These are phyloP conservation scores for Stigmatopora nigra DNA, from an alignment of 2,113 vertebrate species.

Conservation along the genomic window DNA sequence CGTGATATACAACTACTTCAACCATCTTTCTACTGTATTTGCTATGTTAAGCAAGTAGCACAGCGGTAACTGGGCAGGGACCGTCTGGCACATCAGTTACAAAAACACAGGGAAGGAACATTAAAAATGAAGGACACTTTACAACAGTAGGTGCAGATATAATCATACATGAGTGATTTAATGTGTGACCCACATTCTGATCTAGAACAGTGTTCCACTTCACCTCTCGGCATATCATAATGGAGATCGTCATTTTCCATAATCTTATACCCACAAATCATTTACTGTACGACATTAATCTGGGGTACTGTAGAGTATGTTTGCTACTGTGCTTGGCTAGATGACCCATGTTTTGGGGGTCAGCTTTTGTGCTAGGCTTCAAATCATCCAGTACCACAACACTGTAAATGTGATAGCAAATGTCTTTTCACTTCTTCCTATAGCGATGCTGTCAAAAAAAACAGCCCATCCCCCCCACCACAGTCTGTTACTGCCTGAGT, in stretches of 20 bases:
- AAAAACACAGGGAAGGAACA: neutral
- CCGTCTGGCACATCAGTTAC: conserved; percentile 1
- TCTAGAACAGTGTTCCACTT: conserved; percentile 28
- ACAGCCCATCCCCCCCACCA: conserved; percentile 23
- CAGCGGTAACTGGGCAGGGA: neutral
- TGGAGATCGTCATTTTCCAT: conserved; percentile 13
- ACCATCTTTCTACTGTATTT: conserved; percentile 1
- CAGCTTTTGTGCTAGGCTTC: neutral
- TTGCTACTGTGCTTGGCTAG: conserved; percentile 22
- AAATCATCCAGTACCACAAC: conserved; percentile 5
- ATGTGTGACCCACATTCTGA: conserved; percentile 56
- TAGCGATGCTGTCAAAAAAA: neutral
- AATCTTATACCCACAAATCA: conserved; percentile 26
- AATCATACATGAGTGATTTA: conserved; percentile 43
- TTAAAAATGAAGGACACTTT: conserved; percentile 1
- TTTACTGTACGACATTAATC: conserved; percentile 6
- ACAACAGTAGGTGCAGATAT: conserved; percentile 11
- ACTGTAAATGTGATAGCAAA: neutral
- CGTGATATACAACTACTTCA: conserved; percentile 9
- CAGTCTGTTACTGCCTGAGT: conserved; percentile 34
- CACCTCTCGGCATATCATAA: conserved; percentile 24
- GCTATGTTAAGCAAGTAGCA: neutral
- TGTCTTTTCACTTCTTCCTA: conserved; percentile 5
- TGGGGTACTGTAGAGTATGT: conserved; percentile 15
- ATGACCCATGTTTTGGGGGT: conserved; percentile 17